Base-by-base conservation (phyloP, 2,797 vertebrate genomes). In the Telmatherina bonti region DNA sequence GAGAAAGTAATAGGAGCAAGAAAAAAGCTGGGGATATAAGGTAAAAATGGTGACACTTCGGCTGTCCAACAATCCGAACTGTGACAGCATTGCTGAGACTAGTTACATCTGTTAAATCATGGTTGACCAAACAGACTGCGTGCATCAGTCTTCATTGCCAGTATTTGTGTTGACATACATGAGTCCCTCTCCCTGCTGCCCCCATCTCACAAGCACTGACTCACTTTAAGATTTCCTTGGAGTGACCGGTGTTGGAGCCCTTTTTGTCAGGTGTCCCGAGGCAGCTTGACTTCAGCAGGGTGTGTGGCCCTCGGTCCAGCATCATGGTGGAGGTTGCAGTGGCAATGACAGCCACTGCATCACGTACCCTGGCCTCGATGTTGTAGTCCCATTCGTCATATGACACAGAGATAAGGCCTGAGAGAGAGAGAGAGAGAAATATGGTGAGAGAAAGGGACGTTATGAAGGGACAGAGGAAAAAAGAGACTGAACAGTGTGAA, bases 361-460 rank as follows among this genome's bases (percentile, higher is more conserved):
- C 98, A 88, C 97, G 96, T 85, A 99, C 97, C 85, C 98, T 96
- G 87, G 97, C 97, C 87, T 97, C 96, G 85, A 97, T 96, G 89
- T 96, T 96, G 2, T 99, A 99, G 94, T 99, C 97, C 98, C 98
- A 99, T 89, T 99, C 98, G 59, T 99, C 98, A 31, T 99, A 99
- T 45, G 98, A 98, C 84, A 99, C 97, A 0, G 98, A 98, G 89
- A 99, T 99, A 79, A 99, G 95, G 80, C 98, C 95, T 1, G 94
- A 61, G 75, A 85, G 54, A 74, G 47, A 70, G 35, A 71, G 71
- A 67, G 3, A 31, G 67, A 75, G 7, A 55, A 70, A 79, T 18
- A 29, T 86, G 82, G 75, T 66, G 81, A 83, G 78, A 75, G 35
- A 29, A 61, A 78, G 31, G 41, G 9, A 59, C 30, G 31, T 22